These are phyloP conservation scores for Peromyscus melanophrys DNA, from an alignment of 2,797 vertebrate species.

Conservation along the genomic window DNA sequence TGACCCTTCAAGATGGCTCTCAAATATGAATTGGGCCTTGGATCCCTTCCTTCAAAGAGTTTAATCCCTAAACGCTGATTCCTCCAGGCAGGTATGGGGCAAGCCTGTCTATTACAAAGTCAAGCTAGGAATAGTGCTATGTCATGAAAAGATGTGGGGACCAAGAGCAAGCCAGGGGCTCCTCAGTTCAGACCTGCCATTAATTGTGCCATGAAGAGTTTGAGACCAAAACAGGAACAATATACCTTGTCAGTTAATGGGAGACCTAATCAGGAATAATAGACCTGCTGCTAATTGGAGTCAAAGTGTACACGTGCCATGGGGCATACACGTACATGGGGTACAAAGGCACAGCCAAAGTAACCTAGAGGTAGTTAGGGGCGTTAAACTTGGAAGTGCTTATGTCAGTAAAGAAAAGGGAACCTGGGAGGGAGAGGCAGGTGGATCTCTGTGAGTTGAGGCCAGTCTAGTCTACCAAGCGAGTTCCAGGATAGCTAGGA, in stretches of 20 bases:
- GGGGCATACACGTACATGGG: background rate
- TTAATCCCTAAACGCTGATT: background rate
- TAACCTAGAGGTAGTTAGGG: too few relatives aligned
- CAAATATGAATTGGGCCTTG: background rate
- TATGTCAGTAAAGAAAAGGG: background rate
- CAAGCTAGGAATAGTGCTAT: rapidly evolving
- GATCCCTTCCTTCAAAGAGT: background rate
- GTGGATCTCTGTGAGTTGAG: too few relatives aligned
- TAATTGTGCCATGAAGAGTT: background rate
- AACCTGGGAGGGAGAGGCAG: too few relatives aligned
- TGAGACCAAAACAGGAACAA: background rate
- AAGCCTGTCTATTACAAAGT: background rate
- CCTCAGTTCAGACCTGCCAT: background rate
- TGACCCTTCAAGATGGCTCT: background rate
- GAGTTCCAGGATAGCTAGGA: too few relatives aligned
- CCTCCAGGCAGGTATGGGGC: background rate
- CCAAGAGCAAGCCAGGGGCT: background rate
- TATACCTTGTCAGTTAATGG: background rate
- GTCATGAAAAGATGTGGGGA: too few relatives aligned
- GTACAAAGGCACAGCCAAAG: background rate
- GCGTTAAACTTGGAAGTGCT: background rate
- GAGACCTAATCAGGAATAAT: background rate
- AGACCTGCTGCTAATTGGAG: background rate
- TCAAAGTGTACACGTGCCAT: background rate
- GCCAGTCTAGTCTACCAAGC: too few relatives aligned